Percentiles rank a stretch among this genome's conserved stretches.
Conservation (phyloP, 1,140 invertebrate species). For the Drosophila ironensis region DNA sequence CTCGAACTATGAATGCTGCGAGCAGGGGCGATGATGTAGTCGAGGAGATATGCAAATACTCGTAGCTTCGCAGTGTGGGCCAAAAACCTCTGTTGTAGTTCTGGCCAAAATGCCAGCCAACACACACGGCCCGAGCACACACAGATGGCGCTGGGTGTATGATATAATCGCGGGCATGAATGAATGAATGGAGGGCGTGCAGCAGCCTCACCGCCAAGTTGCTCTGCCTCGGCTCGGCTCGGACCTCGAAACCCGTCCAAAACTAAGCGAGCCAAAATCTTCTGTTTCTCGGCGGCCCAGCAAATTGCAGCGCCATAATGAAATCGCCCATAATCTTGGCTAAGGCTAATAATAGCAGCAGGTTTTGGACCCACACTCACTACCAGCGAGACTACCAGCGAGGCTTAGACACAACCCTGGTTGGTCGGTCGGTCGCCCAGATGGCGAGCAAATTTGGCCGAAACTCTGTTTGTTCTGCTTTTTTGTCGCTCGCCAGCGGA, state of each 20-base stretch:
- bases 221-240: background rate
- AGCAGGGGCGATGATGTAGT: conserved; percentile 49
- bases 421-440: conserved; percentile 20
- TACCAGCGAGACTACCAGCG: background rate
- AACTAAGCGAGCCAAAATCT: conserved; percentile 30
- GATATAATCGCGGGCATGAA: conserved; percentile 65
- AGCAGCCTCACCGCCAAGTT: conserved; percentile 58
- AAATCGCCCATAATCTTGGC: conserved; percentile 74
- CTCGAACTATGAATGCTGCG: conserved; percentile 1
- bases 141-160: conserved; percentile 29
- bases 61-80: conserved; percentile 38
- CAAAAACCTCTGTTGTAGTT: conserved; percentile 54
- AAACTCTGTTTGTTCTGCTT: conserved; percentile 29
- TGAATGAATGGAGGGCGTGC: conserved; percentile 68
- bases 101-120: conserved; percentile 73
- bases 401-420: conserved; percentile 28
- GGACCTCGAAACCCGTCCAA: conserved; percentile 33
- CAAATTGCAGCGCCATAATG: conserved; percentile 57
- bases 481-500: conserved; percentile 16
- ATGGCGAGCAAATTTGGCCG: conserved; percentile 48
- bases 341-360: conserved; percentile 77
- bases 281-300: conserved; percentile 25
- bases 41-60: conserved; percentile 36
- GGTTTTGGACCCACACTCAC: conserved; percentile 49
- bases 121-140: conserved; percentile 46